phyloP scores from a whole-genome alignment of 2,113 vertebrate species.

The Petroica traversi region DNA sequence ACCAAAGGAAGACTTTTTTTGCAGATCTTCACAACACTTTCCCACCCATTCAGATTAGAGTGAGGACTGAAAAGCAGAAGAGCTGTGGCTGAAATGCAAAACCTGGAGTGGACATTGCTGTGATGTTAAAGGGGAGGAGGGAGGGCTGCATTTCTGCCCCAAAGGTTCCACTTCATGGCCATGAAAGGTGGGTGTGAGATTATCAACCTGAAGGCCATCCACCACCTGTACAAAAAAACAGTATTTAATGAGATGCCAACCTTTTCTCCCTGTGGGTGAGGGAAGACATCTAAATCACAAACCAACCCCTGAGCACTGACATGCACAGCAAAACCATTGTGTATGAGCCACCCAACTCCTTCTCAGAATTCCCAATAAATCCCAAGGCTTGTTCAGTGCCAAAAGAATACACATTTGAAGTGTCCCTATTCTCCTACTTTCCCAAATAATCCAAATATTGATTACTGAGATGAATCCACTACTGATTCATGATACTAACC shows the following conservation, averaged over 20 bases:
- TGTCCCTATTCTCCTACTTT: neutral
- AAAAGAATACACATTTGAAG: neutral
- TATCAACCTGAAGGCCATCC: neutral
- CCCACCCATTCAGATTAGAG: neutral
- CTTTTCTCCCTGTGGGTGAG: neutral
- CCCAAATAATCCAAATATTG: neutral
- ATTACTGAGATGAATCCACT: neutral
- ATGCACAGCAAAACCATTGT: neutral
- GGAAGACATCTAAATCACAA: neutral
- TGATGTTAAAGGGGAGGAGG: accelerated
- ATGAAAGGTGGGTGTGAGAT: neutral
- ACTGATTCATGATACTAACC: neutral
- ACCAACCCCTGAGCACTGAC: neutral
- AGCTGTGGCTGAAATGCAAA: neutral
- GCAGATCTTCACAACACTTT: neutral
- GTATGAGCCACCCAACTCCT: neutral
- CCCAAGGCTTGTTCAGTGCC: neutral
- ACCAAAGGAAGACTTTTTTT: neutral
- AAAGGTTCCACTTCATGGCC: too few species aligned
- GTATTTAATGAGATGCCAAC: neutral
- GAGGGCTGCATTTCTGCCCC: neutral
- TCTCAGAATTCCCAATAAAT: neutral
- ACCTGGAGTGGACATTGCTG: neutral
- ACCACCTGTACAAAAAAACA: neutral
- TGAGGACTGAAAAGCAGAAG: neutral